These are phyloP conservation scores for Rhinella marina DNA, from an alignment of 2,797 vertebrate species.

Conservation along the genomic window DNA sequence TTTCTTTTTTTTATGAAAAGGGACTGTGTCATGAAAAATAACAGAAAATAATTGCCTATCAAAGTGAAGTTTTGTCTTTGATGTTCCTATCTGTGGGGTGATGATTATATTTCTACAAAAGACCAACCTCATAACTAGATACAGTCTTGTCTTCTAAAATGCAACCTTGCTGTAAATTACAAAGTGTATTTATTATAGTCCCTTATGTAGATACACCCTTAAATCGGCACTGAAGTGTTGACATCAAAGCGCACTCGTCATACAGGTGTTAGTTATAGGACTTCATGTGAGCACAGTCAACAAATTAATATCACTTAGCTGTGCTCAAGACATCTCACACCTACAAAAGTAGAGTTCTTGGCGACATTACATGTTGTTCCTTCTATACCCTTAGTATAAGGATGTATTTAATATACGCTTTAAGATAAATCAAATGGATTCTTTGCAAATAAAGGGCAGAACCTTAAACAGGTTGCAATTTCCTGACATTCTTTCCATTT, in stretches of 20 bases:
- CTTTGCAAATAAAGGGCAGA: not conserved
- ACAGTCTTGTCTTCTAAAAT: not conserved
- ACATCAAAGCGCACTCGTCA: not conserved
- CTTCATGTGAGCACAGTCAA: not conserved
- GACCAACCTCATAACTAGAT: not conserved
- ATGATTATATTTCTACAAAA: not conserved
- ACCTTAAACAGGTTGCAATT: not conserved
- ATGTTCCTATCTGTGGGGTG: constrained; percentile 6
- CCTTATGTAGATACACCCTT: not conserved
- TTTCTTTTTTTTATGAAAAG: not conserved
- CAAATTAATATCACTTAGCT: not conserved
- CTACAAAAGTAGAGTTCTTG: not conserved
- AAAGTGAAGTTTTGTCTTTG: not conserved
- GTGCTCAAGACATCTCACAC: not conserved
- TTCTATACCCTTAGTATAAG: not conserved
- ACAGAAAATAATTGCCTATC: constrained; percentile 1
- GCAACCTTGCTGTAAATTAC: not conserved
- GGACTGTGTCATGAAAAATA: not conserved
- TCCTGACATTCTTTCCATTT: not conserved
- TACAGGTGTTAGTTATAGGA: constrained; percentile 6
- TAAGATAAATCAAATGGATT: not conserved
- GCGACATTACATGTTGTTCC: not conserved
- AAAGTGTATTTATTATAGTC: not conserved
- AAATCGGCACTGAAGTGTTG: not conserved
- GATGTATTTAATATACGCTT: not conserved